Conservation (phyloP, 2,113 vertebrate species). For the Protomyctophum bolini region DNA sequence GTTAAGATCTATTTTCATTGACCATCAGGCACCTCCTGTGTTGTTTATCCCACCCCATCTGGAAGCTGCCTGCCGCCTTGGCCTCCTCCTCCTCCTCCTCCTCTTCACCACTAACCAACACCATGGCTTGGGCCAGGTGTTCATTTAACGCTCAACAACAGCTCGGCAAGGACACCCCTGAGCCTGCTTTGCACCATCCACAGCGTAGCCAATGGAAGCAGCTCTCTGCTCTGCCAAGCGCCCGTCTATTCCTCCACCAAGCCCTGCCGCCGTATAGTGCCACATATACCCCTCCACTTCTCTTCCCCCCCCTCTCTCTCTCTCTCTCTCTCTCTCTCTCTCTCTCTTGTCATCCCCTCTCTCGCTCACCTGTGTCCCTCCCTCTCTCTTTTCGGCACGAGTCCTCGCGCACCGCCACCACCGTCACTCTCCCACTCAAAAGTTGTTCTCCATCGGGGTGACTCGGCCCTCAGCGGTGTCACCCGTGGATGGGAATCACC, state of each 20-base stretch:
- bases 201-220: conserved; percentile 48
- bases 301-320: not conserved
- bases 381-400: conserved; percentile 26
- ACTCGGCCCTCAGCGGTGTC: conserved; percentile 4
- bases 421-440: conserved; percentile 5
- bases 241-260: conserved; percentile 52
- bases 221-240: conserved; percentile 59
- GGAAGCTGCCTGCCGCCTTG: conserved; percentile 18
- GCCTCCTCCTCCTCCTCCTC: conserved; percentile 4
- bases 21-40: conserved; percentile 56
- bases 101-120: not conserved
- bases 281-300: not conserved
- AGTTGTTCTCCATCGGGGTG: conserved; percentile 16
- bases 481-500: conserved; percentile 2
- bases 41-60: conserved; percentile 44
- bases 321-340: conserved; percentile 7
- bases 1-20: conserved; percentile 25
- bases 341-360: conserved; percentile 12
- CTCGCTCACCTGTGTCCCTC: conserved; percentile 12
- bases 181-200: conserved; percentile 50
- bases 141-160: conserved; percentile 66
- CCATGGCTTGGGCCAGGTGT: conserved; percentile 60
- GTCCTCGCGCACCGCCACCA: not conserved
- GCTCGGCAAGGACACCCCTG: conserved; percentile 51
- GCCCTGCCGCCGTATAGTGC: conserved; percentile 11